These are phyloP conservation scores for Brachionus asplanchnoidis DNA, from an alignment of 1,140 invertebrate genomes.

Conservation along the genomic window DNA sequence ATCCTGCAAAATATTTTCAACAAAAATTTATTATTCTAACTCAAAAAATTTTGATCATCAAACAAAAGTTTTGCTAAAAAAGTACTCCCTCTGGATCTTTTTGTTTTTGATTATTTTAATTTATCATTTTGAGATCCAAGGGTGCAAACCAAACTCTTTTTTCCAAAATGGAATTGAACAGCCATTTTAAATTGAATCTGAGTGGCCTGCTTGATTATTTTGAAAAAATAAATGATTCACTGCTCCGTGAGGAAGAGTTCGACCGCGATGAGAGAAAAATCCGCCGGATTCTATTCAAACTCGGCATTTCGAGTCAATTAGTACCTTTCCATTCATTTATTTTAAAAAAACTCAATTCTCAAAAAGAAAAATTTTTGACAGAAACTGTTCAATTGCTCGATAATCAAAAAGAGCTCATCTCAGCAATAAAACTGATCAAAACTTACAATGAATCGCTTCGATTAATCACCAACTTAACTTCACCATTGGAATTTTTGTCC, in stretches of 20 bases:
- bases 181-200: not conserved
- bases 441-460: not conserved
- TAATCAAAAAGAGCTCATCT: slow-evolving; percentile 12
- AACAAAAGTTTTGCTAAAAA: too few relatives aligned
- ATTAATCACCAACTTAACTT: slow-evolving; percentile 3
- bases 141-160: not conserved
- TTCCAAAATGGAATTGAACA: not conserved
- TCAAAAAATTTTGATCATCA: too few relatives aligned
- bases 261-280: not conserved
- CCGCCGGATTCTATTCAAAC: not conserved
- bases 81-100: not conserved
- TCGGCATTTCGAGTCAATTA: not conserved
- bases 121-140: not conserved
- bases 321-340: not conserved
- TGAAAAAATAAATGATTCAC: slow-evolving; percentile 10
- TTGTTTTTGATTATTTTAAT: not conserved
- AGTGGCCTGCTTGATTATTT: not conserved
- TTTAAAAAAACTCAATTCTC: not conserved
- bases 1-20: too few relatives aligned
- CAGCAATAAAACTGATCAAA: not conserved
- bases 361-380: not conserved
- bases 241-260: not conserved
- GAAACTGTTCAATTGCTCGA: not conserved
- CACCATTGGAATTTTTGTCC: not conserved
- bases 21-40: too few relatives aligned